These are phyloP conservation scores for Arctocebus calabarensis DNA, from an alignment of 2,797 vertebrate genomes.

Conservation along the genomic window DNA sequence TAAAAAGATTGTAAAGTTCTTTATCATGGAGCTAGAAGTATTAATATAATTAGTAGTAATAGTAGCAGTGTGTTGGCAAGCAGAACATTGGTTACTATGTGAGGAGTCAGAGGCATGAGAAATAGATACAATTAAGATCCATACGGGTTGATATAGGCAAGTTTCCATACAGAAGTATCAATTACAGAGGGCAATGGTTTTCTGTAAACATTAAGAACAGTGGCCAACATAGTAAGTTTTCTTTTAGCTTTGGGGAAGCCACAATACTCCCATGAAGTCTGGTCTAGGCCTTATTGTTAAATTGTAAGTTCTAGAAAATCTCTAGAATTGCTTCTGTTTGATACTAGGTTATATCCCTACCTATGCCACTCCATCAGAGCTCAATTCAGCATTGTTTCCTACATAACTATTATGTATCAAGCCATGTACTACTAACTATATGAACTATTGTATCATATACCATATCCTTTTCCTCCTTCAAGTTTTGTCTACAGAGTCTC, in stretches of 20 bases:
- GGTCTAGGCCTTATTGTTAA: background rate
- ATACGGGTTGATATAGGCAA: background rate
- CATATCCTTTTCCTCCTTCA: background rate
- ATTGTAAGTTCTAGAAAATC: background rate
- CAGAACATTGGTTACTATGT: background rate
- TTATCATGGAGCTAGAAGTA: background rate
- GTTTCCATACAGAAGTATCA: background rate
- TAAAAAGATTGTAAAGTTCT: slow-evolving; percentile 20
- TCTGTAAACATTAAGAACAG: slow-evolving; percentile 35
- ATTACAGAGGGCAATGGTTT: background rate
- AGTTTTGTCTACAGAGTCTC: background rate
- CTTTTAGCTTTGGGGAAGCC: slow-evolving; percentile 5
- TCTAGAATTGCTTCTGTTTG: background rate
- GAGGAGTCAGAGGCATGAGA: background rate
- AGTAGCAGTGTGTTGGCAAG: background rate
- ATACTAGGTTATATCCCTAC: background rate
- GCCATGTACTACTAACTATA: background rate
- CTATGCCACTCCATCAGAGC: background rate
- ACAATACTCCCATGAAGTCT: background rate
- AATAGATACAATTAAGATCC: background rate
- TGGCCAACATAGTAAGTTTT: background rate
- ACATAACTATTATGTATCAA: background rate
- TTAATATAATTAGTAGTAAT: background rate
- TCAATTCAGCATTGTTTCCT: background rate
- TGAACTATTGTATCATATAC: background rate